These are phyloP conservation scores for Peromyscus attwateri DNA, from an alignment of 2,797 vertebrate species.

Conservation along the genomic window DNA sequence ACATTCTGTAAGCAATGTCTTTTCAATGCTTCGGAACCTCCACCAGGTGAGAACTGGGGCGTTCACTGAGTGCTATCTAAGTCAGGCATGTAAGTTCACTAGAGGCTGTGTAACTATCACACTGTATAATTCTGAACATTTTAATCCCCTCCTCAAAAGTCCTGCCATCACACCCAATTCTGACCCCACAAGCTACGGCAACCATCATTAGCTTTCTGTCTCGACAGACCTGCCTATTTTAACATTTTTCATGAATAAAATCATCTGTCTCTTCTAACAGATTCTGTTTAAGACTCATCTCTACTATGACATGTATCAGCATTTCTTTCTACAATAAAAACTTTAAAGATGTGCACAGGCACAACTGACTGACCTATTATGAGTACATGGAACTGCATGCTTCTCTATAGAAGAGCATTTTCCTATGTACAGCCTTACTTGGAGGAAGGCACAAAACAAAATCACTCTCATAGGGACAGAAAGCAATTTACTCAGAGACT, in stretches of 20 bases:
- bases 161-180: neutral
- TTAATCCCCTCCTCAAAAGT: neutral
- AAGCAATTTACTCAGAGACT: neutral
- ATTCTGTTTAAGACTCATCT: neutral
- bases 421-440: neutral
- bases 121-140: neutral
- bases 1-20: neutral
- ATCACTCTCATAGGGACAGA: neutral
- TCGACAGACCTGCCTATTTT: neutral
- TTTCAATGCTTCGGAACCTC: neutral
- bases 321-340: neutral
- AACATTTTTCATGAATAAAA: neutral
- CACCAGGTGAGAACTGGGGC: neutral
- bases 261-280: neutral
- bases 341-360: neutral
- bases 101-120: neutral
- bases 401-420: slow-evolving; percentile 18
- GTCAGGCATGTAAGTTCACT: neutral
- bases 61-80: neutral
- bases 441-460: neutral
- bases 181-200: neutral
- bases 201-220: neutral
- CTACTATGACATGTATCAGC: neutral
- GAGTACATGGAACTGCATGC: neutral
- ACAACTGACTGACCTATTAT: neutral